These are phyloP conservation scores for Porites cylindrica DNA, from an alignment of 92 coral and sea anemone species.

Conservation along the genomic window DNA sequence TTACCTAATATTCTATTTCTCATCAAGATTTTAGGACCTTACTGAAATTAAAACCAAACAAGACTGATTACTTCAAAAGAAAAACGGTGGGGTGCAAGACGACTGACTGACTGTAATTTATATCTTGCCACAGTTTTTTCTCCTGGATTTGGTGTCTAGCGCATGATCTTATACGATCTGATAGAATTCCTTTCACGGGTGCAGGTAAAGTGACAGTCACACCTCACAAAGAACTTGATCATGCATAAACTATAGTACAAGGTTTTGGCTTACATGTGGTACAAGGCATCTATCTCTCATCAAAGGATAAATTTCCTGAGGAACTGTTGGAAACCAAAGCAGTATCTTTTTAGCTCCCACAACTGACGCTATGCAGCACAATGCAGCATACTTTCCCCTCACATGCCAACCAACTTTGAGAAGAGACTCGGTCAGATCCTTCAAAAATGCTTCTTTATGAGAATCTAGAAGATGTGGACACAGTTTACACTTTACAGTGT, in stretches of 20 bases:
- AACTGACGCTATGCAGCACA: slow-evolving; percentile 84
- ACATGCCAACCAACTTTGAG: slow-evolving; percentile 84
- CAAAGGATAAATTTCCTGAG: slow-evolving; percentile 71
- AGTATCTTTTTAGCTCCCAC: slow-evolving; percentile 85
- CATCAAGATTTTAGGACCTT: not conserved
- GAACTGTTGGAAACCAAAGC: slow-evolving; percentile 76
- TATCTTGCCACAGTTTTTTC: not conserved
- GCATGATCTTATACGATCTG: not conserved
- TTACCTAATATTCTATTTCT: not conserved
- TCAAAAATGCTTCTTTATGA: slow-evolving; percentile 69
- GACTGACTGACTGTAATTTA: not conserved
- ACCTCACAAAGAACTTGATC: not conserved
- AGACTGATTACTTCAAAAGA: not conserved
- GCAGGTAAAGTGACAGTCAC: not conserved
- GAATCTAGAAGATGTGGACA: slow-evolving; percentile 52
- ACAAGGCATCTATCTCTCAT: slow-evolving; percentile 81
- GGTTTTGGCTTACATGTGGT: slow-evolving; percentile 83
- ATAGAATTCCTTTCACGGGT: not conserved
- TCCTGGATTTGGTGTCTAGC: too few species aligned
- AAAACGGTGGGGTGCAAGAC: not conserved
- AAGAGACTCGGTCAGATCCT: slow-evolving; percentile 69
- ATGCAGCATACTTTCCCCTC: slow-evolving; percentile 95
- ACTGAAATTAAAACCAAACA: not conserved
- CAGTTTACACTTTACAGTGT: not conserved
- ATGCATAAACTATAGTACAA: not conserved